Base-by-base conservation (phyloP, 2,113 vertebrate genomes). In the Raphicerus campestris region DNA sequence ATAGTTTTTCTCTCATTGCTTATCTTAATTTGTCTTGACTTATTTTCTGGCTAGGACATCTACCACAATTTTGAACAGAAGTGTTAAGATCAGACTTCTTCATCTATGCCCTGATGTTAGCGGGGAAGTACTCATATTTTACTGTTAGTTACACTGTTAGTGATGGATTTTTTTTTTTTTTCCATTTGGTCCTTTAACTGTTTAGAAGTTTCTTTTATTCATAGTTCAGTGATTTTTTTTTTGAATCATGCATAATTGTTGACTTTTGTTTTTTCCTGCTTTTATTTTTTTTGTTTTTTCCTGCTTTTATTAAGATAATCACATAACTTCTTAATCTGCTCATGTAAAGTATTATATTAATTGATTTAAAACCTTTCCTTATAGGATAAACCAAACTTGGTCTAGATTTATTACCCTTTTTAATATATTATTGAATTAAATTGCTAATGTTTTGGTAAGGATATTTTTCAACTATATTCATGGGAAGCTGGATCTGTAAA, bases 231-330 rank as follows among this genome's bases (percentile, higher is more conserved):
- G 15, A 55, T 20, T 11, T 78, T 70, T 75, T 47, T 92, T 91
- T 88, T 88, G 7, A 93, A 85, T 87, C 16, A 53, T 49, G 9
- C 51, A 35, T 58, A 83, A 83, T 1, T 90, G 20, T 10, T 91
- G 13, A 89, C 87, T 78, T 94, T 85, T 73, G 35, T 56, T 58
- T 24, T 24, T 58, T 58, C 42, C n/a, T 77, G 15, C 42, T 22
- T 91, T 95, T 78, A 78, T 91, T 92, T 22, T 95, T 53, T 55
- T 53, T 53, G 17, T 53, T 53, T 22, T 22, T 56, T 56, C 39
- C 47, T 77, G 11, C 39, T 20, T 91, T 95, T 80, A 80, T 91
- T 95, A 86, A 91, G n/a, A 95, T 58, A 90, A 81, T 83, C 49
- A 56, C 51, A 30, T 78, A 81, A 88, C 42, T 78, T 42, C 7